phyloP scores from a whole-genome alignment of 2,797 vertebrate genomes.

The Cygnus olor region DNA sequence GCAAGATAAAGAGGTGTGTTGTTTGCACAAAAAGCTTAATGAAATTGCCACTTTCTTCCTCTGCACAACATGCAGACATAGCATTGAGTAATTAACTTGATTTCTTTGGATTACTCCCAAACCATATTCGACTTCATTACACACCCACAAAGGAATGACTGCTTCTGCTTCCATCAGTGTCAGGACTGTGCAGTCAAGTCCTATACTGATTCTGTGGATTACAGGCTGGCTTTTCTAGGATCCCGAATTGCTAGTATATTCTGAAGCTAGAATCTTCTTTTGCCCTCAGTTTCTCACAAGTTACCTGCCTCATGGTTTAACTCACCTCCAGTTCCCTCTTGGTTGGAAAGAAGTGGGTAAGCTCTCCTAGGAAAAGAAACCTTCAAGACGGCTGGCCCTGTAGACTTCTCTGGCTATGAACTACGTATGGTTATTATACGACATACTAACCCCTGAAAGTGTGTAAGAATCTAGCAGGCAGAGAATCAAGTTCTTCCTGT shows the following conservation, averaged over 20 bases:
- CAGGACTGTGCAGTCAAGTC: neutral
- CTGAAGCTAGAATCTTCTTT: neutral
- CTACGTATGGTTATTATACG: neutral
- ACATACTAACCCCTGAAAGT: rapidly evolving
- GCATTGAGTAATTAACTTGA: conserved; percentile 9
- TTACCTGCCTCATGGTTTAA: neutral
- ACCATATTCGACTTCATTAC: neutral
- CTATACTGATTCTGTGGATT: neutral
- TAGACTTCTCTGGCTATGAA: neutral
- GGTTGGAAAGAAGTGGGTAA: neutral
- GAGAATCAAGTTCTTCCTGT: neutral
- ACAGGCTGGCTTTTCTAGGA: neutral
- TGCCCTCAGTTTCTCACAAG: neutral
- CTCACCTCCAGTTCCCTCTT: neutral
- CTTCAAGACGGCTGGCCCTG: neutral
- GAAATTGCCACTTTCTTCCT: conserved; percentile 28
- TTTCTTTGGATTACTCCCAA: conserved; percentile 33
- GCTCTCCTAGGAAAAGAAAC: neutral
- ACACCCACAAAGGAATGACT: neutral
- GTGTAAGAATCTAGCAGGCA: neutral
- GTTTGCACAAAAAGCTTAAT: conserved; percentile 23
- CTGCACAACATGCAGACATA: neutral
- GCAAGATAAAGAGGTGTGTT: neutral
- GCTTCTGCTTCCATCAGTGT: neutral
- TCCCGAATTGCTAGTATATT: neutral